phyloP scores from a whole-genome alignment of 1,140 invertebrate species.

The Heliconius himera region DNA sequence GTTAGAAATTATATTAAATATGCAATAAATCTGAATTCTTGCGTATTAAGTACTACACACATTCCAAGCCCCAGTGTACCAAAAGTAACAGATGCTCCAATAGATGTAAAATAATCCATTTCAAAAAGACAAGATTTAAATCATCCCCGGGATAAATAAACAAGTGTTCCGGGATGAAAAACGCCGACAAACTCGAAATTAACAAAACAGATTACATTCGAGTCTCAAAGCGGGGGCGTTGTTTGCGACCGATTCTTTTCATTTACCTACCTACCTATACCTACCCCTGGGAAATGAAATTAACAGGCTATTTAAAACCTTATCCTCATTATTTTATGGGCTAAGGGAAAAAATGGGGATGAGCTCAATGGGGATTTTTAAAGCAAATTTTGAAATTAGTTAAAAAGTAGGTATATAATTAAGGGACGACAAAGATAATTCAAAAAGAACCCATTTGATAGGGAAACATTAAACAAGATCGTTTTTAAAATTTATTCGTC shows the following conservation, averaged over 20 bases:
- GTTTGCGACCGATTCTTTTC: conserved; percentile 67
- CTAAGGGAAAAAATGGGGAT: neutral
- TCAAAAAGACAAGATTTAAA: conserved; percentile 24
- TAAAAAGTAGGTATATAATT: conserved; percentile 17
- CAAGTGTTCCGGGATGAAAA: conserved; percentile 50
- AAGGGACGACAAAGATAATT: neutral
- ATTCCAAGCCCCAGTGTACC: neutral
- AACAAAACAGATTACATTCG: conserved; percentile 76
- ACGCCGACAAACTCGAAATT: conserved; percentile 67
- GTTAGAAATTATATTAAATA: no score
- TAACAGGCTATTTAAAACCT: conserved; percentile 13
- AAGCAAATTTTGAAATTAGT: neutral
- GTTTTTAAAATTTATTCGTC: no score
- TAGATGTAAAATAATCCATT: conserved; percentile 16
- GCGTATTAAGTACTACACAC: no score
- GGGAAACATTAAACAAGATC: no score
- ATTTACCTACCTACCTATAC: conserved; percentile 45
- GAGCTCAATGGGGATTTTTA: neutral
- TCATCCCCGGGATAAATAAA: conserved; percentile 27
- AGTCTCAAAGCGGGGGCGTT: conserved; percentile 61
- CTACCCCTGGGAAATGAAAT: conserved; percentile 15
- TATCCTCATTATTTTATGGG: conserved; percentile 8
- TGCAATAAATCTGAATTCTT: no score
- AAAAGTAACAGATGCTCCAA: conserved; percentile 6
- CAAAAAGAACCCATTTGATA: neutral